phyloP scores from a whole-genome alignment of 2,797 vertebrate genomes.

The Centropyge bicolor region DNA sequence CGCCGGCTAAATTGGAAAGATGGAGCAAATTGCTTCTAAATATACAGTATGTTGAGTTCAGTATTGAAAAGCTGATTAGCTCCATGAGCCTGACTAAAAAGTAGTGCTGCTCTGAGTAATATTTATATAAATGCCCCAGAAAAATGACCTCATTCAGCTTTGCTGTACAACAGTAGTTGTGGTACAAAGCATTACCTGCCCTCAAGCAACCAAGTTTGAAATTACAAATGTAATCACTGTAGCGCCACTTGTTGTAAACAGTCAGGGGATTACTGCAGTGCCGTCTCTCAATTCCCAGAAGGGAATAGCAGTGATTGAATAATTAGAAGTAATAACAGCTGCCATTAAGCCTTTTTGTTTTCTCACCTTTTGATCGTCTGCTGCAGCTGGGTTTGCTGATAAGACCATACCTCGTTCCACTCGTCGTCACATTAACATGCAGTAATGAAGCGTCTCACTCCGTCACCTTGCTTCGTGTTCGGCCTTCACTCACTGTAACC shows the following conservation, averaged over 20 bases:
- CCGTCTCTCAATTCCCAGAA: slow-evolving; percentile 51
- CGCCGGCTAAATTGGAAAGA: slow-evolving; percentile 25
- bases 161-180: slow-evolving; percentile 25
- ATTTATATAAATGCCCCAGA: slow-evolving; percentile 45
- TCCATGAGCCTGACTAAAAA: slow-evolving; percentile 38
- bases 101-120: slow-evolving; percentile 19
- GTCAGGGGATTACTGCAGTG: slow-evolving; percentile 51
- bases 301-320: slow-evolving; percentile 55
- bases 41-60: slow-evolving; percentile 23
- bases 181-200: slow-evolving; percentile 33
- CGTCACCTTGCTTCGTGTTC: not conserved
- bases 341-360: slow-evolving; percentile 47
- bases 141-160: slow-evolving; percentile 53
- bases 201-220: slow-evolving; percentile 54
- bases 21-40: slow-evolving; percentile 42
- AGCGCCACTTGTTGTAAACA: slow-evolving; percentile 49
- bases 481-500: not conserved
- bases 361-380: slow-evolving; percentile 57
- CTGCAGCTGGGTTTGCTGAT: slow-evolving; percentile 67
- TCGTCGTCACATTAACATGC: slow-evolving; percentile 41
- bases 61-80: slow-evolving; percentile 55
- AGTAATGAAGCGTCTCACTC: slow-evolving; percentile 19
- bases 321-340: slow-evolving; percentile 59
- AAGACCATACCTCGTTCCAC: slow-evolving; percentile 39
- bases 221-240: slow-evolving; percentile 74